Evolutionary conservation across 1,140 invertebrate species (phyloP), one percentile per base, ranked within the genome.

Genomic region (Bursaphelenchus mucronatus): DNA sequence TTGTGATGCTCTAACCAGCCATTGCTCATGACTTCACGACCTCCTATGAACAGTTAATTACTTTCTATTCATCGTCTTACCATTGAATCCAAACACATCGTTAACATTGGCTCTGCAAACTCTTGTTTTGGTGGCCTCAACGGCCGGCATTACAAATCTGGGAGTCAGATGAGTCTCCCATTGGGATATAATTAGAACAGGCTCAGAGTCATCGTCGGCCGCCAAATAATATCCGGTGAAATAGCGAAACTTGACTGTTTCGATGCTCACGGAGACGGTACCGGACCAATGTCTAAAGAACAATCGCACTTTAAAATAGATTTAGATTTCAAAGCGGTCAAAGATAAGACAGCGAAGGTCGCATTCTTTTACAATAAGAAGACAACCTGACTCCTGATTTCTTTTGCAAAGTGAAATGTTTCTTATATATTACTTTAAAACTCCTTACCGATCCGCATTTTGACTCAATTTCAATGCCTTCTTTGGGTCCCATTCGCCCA

Each of bases 31-130:
- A 76, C 65, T 17, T 69, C 51, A n/a, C 70, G 66, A 17, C 77
- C 77, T 15, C 76, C 74, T 76, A 56, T 61, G 78, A 65, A 52
- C 46, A 1, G 8, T 13, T 19, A n/a, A 55, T 21, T 55, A 2
- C 6, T 15, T 44, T 6, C 39, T 55, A 44, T 45, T 62, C 10
- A 8, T 46, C 46, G 17, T 40, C 73, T 19, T 21, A 75, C 79
- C 80, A 59, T 76, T 66, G 46, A 76, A 81, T 15, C 79, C 77
- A 55, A 82, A 79, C 13, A 80, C 61, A 57, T 79, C 77, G n/a
- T 72, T 63, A 50, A 80, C 56, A 50, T 77, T 80, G 0, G 61
- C 61, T 43, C 76, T 58, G 54, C 79, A 82, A 0, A 81, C 63
- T 11, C 74, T 61, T 19, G 8, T 63, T 15, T 79, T 73, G 40